These are phyloP conservation scores for Ophthalmolycus amberensis DNA, from an alignment of 2,113 vertebrate genomes.

Conservation along the genomic window DNA sequence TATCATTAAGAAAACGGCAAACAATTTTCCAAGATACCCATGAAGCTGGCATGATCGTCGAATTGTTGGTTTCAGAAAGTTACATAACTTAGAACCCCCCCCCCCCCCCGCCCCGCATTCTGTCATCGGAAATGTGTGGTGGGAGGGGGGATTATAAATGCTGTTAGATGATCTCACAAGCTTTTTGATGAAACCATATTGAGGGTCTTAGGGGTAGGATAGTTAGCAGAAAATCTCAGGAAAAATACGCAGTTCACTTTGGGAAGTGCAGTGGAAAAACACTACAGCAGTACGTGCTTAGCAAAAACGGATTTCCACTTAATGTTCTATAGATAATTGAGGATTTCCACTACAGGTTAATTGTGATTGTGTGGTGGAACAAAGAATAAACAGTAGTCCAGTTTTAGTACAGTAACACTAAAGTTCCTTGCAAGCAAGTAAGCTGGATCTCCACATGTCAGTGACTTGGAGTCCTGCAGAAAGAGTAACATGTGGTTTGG, in stretches of 20 bases:
- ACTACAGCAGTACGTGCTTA: slow-evolving; percentile 17
- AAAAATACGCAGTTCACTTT: no score
- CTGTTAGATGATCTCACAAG: not conserved
- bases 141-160: not conserved
- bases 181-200: not conserved
- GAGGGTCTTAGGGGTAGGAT: not conserved
- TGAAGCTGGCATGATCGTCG: not conserved
- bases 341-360: slow-evolving; percentile 56
- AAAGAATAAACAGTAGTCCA: slow-evolving; percentile 39
- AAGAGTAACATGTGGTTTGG: slow-evolving; percentile 57
- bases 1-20: not conserved
- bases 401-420: slow-evolving; percentile 17
- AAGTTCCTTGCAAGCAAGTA: slow-evolving; percentile 23
- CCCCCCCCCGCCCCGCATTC: not conserved
- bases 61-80: not conserved
- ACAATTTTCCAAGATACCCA: not conserved
- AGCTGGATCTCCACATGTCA: slow-evolving; percentile 17
- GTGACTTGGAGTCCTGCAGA: slow-evolving; percentile 29
- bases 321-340: slow-evolving; percentile 51
- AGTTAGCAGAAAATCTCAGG: slow-evolving; percentile 6
- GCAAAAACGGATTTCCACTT: slow-evolving; percentile 41
- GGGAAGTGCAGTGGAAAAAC: slow-evolving; percentile 36
- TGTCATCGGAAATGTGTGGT: not conserved
- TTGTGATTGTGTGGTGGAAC: slow-evolving; percentile 23
- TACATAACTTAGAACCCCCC: no score